A percentile compares a stretch with the other conserved stretches of the same genome.
Evolutionary conservation across 2,797 vertebrate species (phyloP).

Genomic region (Knipowitschia caucasica): DNA sequence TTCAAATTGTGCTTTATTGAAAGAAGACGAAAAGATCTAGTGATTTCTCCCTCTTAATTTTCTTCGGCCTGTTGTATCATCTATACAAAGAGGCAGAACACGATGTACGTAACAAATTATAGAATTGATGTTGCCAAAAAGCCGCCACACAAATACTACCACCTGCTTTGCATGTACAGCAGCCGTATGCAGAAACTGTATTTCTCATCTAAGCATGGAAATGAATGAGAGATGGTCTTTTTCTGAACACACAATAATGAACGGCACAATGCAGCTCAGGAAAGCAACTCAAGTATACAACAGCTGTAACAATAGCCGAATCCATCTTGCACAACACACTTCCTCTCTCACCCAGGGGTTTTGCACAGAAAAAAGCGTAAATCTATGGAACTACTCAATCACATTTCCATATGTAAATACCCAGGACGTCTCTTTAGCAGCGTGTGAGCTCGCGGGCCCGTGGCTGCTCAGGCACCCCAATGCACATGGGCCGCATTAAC

Average conservation of each 20-base stretch:
- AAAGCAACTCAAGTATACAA: slow-evolving; percentile 28
- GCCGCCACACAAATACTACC: slow-evolving; percentile 11
- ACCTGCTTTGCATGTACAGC: slow-evolving; percentile 28
- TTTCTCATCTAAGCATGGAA: slow-evolving; percentile 20
- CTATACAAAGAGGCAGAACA: neutral
- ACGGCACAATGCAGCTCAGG: slow-evolving; percentile 21
- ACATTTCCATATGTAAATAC: slow-evolving; percentile 81
- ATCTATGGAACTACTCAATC: slow-evolving; percentile 78
- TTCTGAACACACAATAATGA: slow-evolving; percentile 26
- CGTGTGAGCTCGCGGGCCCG: slow-evolving; percentile 54
- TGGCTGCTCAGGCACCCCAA: slow-evolving; percentile 58
- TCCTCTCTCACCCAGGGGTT: slow-evolving; percentile 34
- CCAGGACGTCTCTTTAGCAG: slow-evolving; percentile 47
- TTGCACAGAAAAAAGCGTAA: slow-evolving; percentile 49
- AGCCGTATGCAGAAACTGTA: slow-evolving; percentile 4
- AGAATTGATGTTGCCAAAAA: neutral
- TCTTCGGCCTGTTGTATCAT: neutral
- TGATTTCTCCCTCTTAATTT: too few species aligned
- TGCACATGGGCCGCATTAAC: slow-evolving; percentile 72
- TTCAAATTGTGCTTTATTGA: too few species aligned
- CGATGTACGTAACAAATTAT: neutral
- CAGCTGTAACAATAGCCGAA: slow-evolving; percentile 30
- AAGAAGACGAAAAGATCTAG: too few species aligned
- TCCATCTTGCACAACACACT: slow-evolving; percentile 18
- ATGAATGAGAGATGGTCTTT: slow-evolving; percentile 27